Base-by-base conservation (phyloP, 2,113 vertebrate species). In the Todiramphus chloris region DNA sequence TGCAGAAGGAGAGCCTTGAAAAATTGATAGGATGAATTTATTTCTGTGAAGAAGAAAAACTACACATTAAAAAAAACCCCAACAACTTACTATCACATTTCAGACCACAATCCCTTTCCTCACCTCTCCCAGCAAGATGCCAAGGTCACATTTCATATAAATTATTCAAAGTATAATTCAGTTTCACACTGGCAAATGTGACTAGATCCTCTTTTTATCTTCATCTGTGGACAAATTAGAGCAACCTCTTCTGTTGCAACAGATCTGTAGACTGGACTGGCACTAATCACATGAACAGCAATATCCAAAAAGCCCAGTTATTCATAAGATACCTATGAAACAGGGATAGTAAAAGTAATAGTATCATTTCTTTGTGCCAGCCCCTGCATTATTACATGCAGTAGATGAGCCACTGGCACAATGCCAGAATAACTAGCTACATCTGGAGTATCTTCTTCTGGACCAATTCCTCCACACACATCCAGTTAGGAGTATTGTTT, bases 101-200 rank as follows among this genome's bases (percentile, higher is more conserved):
- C 92, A 91, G 80, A 79, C 14, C 37, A 94, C 69, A 96, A 74
- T 73, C 62, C 48, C 84, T 83, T 85, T 79, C 84, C 58, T 91
- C 5, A 6, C 27, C 41, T 92, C 73, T 72, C 69, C 44, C 66
- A 82, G 70, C 28, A 75, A 87, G 66, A 86, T 10, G 43, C 44
- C 50, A 84, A 73, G 83, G 70, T 95, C 91, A 82, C 67, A 82
- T 94, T 96, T 91, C 83, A 37, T 37, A 73, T 87, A 2, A 95
- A 96, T 96, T 91, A 96, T 94, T 94, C 67, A 94, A 62, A 19
- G 35, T 33, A 30, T 69, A 79, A 94, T 85, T 94, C 74, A 95
- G 66, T 94, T 93, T 91, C 87, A 91, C 58, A 69, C 23, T 43
- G 35, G 24, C 63, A 91, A 80, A 78, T 41, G 46, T 18, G 89